These are phyloP conservation scores for Hexactinellida sp. DNA, from an alignment of 37 sponge, comb jelly and placozoan genomes.

Conservation along the genomic window DNA sequence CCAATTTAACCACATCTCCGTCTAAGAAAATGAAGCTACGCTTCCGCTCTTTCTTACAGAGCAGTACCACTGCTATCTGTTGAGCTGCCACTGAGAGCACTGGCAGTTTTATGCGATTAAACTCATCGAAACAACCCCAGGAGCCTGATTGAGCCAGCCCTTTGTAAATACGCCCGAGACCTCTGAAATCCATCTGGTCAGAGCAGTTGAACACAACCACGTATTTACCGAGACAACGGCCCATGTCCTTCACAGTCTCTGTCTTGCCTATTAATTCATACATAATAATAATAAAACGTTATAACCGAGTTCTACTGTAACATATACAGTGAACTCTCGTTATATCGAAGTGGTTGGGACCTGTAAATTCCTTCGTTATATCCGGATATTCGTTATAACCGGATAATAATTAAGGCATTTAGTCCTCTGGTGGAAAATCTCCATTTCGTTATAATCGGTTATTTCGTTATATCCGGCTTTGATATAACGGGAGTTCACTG, in stretches of 20 bases:
- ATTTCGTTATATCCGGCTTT: no score
- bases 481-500: no score
- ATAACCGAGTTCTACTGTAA: no score
- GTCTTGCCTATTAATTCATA: constrained; percentile 81
- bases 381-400: no score
- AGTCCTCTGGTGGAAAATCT: no score
- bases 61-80: constrained; percentile 83
- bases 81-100: constrained; percentile 98
- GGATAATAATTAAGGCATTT: no score
- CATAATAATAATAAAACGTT: not conserved
- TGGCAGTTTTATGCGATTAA: constrained; percentile 92
- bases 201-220: constrained; percentile 99
- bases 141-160: constrained; percentile 96
- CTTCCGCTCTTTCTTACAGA: constrained; percentile 94
- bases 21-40: constrained; percentile 84
- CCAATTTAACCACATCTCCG: constrained; percentile 86
- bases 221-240: constrained; percentile 89
- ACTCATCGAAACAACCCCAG: constrained; percentile 99
- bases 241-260: constrained; percentile 97
- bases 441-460: no score
- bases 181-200: constrained; percentile 99
- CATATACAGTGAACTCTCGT: no score
- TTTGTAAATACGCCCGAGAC: constrained; percentile 85
- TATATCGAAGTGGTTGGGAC: no score
- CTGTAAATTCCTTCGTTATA: no score